A percentile compares a stretch with the other conserved stretches of the same genome.
phyloP scores from a whole-genome alignment of 2,113 vertebrate genomes.

The Hyaena hyaena region DNA sequence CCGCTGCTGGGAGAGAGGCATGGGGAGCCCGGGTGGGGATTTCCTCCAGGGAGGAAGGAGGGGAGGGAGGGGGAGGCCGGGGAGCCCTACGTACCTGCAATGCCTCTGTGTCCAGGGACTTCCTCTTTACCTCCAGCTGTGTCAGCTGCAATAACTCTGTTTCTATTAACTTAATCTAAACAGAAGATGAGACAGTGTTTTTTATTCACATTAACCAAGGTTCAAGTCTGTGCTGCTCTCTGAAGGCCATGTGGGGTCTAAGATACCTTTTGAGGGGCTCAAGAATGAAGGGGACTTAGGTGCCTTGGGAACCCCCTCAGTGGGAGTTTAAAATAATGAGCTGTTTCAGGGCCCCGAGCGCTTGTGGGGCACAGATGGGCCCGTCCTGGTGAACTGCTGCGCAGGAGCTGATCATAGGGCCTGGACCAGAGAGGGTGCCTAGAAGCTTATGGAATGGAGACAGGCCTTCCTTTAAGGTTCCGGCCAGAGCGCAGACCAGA shows the following conservation, averaged over 20 bases:
- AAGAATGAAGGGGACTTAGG: background rate
- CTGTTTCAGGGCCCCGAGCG: fast-evolving
- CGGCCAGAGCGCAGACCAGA: background rate
- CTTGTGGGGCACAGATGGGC: fast-evolving
- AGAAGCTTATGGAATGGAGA: background rate
- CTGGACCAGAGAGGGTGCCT: fast-evolving
- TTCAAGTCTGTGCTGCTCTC: constrained; percentile 17
- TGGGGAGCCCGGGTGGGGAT: background rate
- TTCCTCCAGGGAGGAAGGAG: background rate
- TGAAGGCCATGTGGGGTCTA: background rate
- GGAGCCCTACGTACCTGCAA: constrained; percentile 94
- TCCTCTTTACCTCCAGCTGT: constrained; percentile 98
- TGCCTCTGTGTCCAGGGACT: constrained; percentile 94
- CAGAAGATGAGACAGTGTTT: constrained; percentile 90
- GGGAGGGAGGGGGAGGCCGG: constrained; percentile 29
- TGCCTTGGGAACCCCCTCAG: background rate
- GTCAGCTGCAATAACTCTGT: constrained; percentile 98
- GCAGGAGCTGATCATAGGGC: background rate
- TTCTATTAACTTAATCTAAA: constrained; percentile 99
- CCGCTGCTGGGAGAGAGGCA: constrained; percentile 11
- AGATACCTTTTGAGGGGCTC: background rate
- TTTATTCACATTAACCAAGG: constrained; percentile 70
- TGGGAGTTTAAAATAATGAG: fast-evolving
- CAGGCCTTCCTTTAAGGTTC: background rate
- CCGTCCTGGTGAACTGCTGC: background rate